These are phyloP conservation scores for Poeciliopsis paucimaculata DNA, from an alignment of 2,797 vertebrate species.

Conservation along the genomic window DNA sequence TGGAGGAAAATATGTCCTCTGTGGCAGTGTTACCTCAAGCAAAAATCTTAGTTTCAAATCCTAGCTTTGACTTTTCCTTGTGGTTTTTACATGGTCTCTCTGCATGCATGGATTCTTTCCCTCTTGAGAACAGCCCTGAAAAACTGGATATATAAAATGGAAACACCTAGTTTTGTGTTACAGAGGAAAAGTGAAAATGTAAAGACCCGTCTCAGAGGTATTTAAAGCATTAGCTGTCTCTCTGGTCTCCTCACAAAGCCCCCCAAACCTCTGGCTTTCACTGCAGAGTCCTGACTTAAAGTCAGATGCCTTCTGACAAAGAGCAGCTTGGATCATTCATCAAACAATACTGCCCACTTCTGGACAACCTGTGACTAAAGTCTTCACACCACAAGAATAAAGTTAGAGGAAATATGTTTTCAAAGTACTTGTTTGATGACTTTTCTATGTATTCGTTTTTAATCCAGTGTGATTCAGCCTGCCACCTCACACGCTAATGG, in stretches of 20 bases:
- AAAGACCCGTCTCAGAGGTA: neutral
- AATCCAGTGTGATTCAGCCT: neutral
- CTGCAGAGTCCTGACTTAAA: neutral
- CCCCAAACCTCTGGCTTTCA: neutral
- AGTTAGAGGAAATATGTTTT: neutral
- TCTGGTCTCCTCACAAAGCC: neutral
- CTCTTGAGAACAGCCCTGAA: neutral
- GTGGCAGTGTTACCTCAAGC: neutral
- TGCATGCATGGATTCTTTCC: neutral
- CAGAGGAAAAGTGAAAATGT: neutral
- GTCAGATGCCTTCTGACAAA: neutral
- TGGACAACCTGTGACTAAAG: slow-evolving; percentile 25
- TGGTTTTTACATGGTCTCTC: neutral
- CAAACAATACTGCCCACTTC: slow-evolving; percentile 43
- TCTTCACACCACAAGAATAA: neutral
- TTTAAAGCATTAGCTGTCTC: neutral
- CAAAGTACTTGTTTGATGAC: too few relatives aligned
- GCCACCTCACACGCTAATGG: neutral
- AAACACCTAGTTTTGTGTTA: neutral
- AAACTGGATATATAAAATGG: neutral
- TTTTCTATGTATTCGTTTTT: neutral
- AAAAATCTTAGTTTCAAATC: neutral
- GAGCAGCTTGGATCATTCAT: neutral
- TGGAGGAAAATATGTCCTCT: neutral
- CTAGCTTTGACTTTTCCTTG: neutral